Conservation (phyloP, 2,113 vertebrate species). For the Rutilus rutilus region DNA sequence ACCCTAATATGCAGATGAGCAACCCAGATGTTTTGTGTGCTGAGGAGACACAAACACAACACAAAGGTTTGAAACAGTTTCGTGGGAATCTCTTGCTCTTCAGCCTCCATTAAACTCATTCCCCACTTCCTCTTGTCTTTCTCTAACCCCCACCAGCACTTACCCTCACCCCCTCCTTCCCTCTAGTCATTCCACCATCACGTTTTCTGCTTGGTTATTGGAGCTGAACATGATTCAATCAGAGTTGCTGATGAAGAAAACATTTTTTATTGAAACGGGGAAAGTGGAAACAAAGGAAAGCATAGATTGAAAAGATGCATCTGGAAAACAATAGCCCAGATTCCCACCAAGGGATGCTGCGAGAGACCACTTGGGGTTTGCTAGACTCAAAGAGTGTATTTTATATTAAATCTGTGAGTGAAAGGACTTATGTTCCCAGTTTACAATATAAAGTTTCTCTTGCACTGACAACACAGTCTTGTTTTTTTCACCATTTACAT, state of each 20-base stretch:
- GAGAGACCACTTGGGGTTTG: not conserved
- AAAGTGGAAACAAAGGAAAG: slow-evolving; percentile 48
- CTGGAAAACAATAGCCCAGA: slow-evolving; percentile 36
- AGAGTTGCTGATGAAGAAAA: slow-evolving; percentile 59
- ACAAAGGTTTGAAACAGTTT: not conserved
- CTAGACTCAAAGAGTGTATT: not conserved
- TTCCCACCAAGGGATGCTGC: not conserved
- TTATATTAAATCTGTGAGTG: slow-evolving; percentile 30
- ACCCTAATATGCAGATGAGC: not conserved
- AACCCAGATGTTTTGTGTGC: not conserved
- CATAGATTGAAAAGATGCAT: slow-evolving; percentile 21
- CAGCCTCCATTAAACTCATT: slow-evolving; percentile 45
- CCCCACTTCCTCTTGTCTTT: not conserved
- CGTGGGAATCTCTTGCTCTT: not conserved
- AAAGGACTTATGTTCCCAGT: slow-evolving; percentile 19
- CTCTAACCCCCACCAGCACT: slow-evolving; percentile 42
- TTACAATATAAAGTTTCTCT: not conserved
- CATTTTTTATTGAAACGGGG: slow-evolving; percentile 45
- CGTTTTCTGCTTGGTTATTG: slow-evolving; percentile 56
- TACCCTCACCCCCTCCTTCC: slow-evolving; percentile 27
- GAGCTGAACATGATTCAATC: slow-evolving; percentile 62
- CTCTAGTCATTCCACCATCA: slow-evolving; percentile 38
- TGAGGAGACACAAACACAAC: slow-evolving; percentile 1
- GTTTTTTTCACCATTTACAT: slow-evolving; percentile 18
- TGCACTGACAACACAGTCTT: not conserved